Evolutionary conservation across 1,140 invertebrate species (phyloP).

Genomic region (Hylaeus anthracinus): DNA sequence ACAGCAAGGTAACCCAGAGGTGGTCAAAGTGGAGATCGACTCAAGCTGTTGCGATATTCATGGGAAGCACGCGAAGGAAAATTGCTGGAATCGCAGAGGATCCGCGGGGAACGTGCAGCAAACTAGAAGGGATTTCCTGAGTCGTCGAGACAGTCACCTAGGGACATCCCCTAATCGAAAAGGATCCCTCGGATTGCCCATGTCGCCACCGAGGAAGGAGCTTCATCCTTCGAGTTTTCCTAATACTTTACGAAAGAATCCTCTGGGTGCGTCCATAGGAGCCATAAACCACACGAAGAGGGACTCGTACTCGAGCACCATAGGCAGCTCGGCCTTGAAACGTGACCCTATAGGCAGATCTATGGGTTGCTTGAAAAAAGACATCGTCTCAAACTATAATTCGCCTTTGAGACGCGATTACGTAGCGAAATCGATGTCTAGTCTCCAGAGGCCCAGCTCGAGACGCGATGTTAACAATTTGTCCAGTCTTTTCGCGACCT

Average conservation of each 20-base stretch:
- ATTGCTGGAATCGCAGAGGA: constrained; percentile 80
- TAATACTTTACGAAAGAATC: constrained; percentile 83
- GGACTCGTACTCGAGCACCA: constrained; percentile 64
- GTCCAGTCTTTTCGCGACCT: constrained; percentile 63
- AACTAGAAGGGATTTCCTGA: constrained; percentile 63
- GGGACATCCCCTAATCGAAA: constrained; percentile 76
- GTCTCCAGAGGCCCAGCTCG: constrained; percentile 69
- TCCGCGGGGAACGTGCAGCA: constrained; percentile 79
- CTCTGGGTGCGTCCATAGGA: constrained; percentile 81
- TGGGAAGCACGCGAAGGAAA: constrained; percentile 83
- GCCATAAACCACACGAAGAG: constrained; percentile 72
- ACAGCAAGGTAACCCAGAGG: constrained; percentile 74
- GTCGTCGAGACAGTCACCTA: constrained; percentile 60
- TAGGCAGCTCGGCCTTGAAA: constrained; percentile 60
- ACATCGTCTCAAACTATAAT: constrained; percentile 77
- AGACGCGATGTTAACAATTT: constrained; percentile 68
- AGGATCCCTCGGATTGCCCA: constrained; percentile 82
- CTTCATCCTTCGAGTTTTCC: constrained; percentile 86
- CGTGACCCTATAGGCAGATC: constrained; percentile 73
- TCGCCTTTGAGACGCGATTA: constrained; percentile 79
- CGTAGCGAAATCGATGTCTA: constrained; percentile 77
- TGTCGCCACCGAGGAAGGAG: constrained; percentile 82
- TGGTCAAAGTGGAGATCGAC: constrained; percentile 82
- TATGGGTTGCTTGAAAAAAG: constrained; percentile 81
- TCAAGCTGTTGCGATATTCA: constrained; percentile 86